These are phyloP conservation scores for Palythoa caribaeorum DNA, from an alignment of 92 coral and sea anemone species.

Conservation along the genomic window DNA sequence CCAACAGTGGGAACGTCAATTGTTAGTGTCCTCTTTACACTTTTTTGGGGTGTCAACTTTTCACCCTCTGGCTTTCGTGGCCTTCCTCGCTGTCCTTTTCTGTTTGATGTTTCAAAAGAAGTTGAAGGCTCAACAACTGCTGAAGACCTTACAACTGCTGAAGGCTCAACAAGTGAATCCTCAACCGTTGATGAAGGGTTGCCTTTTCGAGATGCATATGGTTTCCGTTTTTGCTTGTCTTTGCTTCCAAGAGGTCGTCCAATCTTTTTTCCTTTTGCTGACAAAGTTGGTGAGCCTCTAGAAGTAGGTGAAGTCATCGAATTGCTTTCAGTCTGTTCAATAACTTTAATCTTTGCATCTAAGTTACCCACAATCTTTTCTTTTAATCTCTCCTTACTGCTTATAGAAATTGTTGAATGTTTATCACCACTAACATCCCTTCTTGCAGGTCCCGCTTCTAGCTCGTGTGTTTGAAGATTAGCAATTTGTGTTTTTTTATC, in stretches of 20 bases:
- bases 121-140: background rate
- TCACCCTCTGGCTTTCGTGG: conserved; percentile 27
- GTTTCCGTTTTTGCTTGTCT: conserved; percentile 83
- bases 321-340: conserved; percentile 27
- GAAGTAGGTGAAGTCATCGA: conserved; percentile 8
- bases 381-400: conserved; percentile 29
- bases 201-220: conserved; percentile 49
- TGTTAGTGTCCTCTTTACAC: conserved; percentile 30
- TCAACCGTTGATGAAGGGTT: background rate
- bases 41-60: background rate
- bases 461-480: conserved; percentile 4
- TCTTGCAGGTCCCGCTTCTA: background rate
- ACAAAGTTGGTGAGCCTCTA: conserved; percentile 21
- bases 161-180: background rate
- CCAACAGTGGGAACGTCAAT: conserved; percentile 85
- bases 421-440: conserved; percentile 3
- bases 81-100: conserved; percentile 13
- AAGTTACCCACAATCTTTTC: conserved; percentile 44
- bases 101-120: background rate
- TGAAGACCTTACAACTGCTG: background rate
- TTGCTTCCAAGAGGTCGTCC: conserved; percentile 90
- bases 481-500: conserved; percentile 33
- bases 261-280: conserved; percentile 54
- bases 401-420: background rate
- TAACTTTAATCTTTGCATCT: conserved; percentile 30